phyloP scores from a whole-genome alignment of 2,113 vertebrate species.

The Halichoerus grypus region DNA sequence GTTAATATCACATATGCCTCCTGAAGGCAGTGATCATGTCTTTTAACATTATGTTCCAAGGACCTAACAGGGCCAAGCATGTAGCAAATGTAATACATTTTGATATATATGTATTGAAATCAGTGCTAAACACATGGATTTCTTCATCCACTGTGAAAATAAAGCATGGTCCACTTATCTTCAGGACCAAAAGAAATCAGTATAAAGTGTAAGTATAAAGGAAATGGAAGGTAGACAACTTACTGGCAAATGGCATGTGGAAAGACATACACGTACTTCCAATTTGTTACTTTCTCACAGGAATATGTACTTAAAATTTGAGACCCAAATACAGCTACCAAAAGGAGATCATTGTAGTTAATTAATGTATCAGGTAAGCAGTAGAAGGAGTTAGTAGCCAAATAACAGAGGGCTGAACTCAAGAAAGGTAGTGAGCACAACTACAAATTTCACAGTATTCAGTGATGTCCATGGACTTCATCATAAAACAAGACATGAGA shows the following conservation, averaged over 20 bases:
- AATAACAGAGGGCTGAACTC: not conserved
- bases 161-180: not conserved
- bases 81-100: not conserved
- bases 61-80: not conserved
- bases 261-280: not conserved
- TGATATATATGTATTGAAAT: not conserved
- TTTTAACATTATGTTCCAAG: not conserved
- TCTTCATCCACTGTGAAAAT: not conserved
- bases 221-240: not conserved
- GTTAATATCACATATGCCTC: not conserved
- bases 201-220: not conserved
- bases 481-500: conserved; percentile 1
- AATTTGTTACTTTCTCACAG: not conserved
- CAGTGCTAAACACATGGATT: not conserved
- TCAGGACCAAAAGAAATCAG: not conserved
- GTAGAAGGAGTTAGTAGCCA: not conserved
- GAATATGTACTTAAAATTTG: not conserved
- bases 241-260: not conserved
- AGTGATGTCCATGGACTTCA: not conserved
- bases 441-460: not conserved
- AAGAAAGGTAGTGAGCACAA: not conserved
- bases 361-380: not conserved
- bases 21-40: not conserved
- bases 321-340: not conserved
- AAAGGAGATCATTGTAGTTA: not conserved